Evolutionary conservation across 2,113 vertebrate species (phyloP), one percentile per base, ranked within the genome.

Genomic region (Cephalopterus ornatus): DNA sequence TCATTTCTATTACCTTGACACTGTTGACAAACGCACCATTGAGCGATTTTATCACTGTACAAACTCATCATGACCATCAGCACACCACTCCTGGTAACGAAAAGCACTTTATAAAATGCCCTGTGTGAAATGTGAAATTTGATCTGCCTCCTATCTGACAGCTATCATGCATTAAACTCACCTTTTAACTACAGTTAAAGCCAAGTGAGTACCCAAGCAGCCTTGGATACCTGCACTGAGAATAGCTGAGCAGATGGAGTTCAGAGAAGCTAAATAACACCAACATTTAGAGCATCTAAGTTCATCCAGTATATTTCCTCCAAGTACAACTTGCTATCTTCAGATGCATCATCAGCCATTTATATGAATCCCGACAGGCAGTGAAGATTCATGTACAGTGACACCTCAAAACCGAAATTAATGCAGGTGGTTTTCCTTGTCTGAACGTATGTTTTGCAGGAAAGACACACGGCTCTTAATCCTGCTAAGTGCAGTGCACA

Each of bases 1-100:
- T 28, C n/a, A 58, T 71, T 92, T 78, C 92, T 89, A 46, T 85
- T 91, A 76, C 70, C 52, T 67, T 79, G 88, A 91, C 85, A 86
- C 77, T 73, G 83, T 68, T 94, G 96, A 96, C 86, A 91, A 87
- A 92, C 16, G 41, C 66, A 66, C 53, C 66, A 32, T 0, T 78
- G 93, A 84, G 55, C 2, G 30, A 84, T 85, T 92, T 94, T 91
- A 94, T 81, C 84, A 6, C 77, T 42, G 42, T 12, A 68, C 80
- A 89, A 65, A 93, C 83, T 78, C 90, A 72, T 91, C 85, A 53
- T 65, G 91, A 32, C 77, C 81, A 93, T 85, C 77, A 93, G 75
- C 75, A 89, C 74, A 89, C 23, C 67, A 77, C 81, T 52, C 20
- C 63, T 35, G 28, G 66, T 63, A 92, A 92, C 4, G 0, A 92